Evolutionary conservation across 2,888 invertebrate species (phyloP).

Genomic region (Chrysomela aeneicollis): DNA sequence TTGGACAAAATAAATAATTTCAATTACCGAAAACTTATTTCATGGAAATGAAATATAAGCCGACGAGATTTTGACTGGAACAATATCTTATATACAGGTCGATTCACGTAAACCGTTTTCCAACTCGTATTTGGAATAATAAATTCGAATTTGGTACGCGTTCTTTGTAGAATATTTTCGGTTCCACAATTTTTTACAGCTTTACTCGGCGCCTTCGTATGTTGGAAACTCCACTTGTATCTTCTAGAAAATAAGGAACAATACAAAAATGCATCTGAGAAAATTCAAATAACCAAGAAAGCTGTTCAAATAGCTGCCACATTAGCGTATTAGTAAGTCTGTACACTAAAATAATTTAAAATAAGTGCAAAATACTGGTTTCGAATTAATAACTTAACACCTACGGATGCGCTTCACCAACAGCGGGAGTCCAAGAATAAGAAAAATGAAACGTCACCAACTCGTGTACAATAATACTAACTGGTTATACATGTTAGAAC

Average conservation of each 20-base stretch:
- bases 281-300: constrained; percentile 17
- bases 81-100: no score
- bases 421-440: constrained; percentile 34
- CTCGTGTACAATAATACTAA: not conserved
- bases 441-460: constrained; percentile 59
- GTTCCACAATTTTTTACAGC: no score
- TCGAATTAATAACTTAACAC: constrained; percentile 48
- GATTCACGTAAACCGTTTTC: no score
- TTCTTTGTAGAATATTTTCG: no score
- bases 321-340: constrained; percentile 43
- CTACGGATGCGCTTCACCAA: constrained; percentile 37
- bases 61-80: no score
- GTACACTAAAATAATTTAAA: constrained; percentile 33
- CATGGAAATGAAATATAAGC: no score
- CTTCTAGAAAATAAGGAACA: not conserved
- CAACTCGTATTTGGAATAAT: no score
- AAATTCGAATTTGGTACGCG: no score
- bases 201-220: no score
- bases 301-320: constrained; percentile 47
- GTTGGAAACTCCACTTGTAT: no score
- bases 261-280: not conserved
- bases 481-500: not conserved
- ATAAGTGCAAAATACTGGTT: constrained; percentile 62
- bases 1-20: no score
- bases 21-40: no score